A percentile compares a stretch with the other conserved stretches of the same genome.
These are phyloP conservation scores for Bombyx huttoni DNA, from an alignment of 2,888 invertebrate species.

Conservation along the genomic window DNA sequence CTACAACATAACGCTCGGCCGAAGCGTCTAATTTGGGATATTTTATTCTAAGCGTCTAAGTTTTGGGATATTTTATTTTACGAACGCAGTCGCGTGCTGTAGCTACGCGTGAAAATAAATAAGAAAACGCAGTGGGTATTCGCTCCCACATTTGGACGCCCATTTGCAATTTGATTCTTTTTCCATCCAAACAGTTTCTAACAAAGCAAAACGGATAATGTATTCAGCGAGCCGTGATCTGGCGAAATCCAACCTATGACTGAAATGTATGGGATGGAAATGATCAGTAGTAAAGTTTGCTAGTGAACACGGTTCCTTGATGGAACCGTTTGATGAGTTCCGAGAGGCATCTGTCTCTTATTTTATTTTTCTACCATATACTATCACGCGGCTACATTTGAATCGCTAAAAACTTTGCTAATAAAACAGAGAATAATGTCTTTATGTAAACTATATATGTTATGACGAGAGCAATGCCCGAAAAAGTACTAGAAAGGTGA, in stretches of 20 bases:
- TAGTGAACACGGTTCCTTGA: too few relatives aligned
- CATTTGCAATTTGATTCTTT: conserved; percentile 26
- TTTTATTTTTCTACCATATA: too few relatives aligned
- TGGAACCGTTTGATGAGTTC: too few relatives aligned
- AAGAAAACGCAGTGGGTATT: neutral
- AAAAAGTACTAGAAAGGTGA: too few relatives aligned
- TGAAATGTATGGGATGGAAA: neutral
- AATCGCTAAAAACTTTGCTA: too few relatives aligned
- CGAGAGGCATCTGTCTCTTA: too few relatives aligned
- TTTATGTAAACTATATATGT: too few relatives aligned
- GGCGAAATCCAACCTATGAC: conserved; percentile 21
- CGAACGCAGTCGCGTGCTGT: neutral
- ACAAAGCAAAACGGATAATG: conserved; percentile 30
- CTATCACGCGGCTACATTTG: too few relatives aligned
- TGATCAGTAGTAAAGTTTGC: neutral
- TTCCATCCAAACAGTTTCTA: conserved; percentile 20
- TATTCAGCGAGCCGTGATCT: conserved; percentile 33
- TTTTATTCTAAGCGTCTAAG: neutral
- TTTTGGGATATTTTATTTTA: neutral
- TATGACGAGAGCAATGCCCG: too few relatives aligned
- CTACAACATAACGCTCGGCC: too few relatives aligned
- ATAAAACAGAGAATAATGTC: too few relatives aligned
- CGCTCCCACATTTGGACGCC: conserved; percentile 13
- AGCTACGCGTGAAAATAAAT: neutral
- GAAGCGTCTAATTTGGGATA: too few relatives aligned